Evolutionary conservation across 2,113 vertebrate genomes (phyloP), one percentile per base, ranked within the genome.

Genomic region (Stegastes partitus): DNA sequence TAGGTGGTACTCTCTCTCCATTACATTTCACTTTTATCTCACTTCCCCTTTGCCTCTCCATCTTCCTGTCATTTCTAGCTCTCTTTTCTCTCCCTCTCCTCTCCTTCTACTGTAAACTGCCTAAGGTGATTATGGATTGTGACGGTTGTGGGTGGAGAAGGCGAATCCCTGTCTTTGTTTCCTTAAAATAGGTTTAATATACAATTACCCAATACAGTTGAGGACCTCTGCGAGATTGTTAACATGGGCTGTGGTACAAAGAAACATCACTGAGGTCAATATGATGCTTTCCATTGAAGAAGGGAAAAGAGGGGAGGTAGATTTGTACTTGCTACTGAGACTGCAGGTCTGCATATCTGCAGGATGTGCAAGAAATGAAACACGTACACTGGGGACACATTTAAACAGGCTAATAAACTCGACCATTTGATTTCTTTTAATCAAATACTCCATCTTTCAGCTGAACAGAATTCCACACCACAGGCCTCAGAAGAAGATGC

Each of bases 1-100:
- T 91, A 85, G 88, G 92, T 87, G 86, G 87, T 87, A 82, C 80
- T 85, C 85, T 86, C 87, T 91, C 84, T 70, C 83, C 81, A 81
- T 92, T 84, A 68, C 79, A 66, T 83, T 88, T 86, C 77, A 71
- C 90, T 91, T 86, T 87, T 87, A 89, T 91, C 89, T 88, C 71
- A 59, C 84, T 82, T 86, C 78, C 74, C 74, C 85, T 83, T 84
- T 82, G 81, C 77, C 83, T 78, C 77, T 87, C 87, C 56, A 70
- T 90, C 88, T 89, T 74, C 74, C 63, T 85, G 76, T 89, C 85
- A 75, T 85, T 83, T 77, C 78, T 16, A 50, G 34, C 70, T 77
- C 69, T 83, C 59, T 68, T 67, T 77, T 74, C 65, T 69, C 70
- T 77, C 67, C 74, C 59, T 84, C 79, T 84, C 50, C 31, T 34